Conservation (phyloP, 2,797 vertebrate genomes). For the Anomalospiza imberbis region DNA sequence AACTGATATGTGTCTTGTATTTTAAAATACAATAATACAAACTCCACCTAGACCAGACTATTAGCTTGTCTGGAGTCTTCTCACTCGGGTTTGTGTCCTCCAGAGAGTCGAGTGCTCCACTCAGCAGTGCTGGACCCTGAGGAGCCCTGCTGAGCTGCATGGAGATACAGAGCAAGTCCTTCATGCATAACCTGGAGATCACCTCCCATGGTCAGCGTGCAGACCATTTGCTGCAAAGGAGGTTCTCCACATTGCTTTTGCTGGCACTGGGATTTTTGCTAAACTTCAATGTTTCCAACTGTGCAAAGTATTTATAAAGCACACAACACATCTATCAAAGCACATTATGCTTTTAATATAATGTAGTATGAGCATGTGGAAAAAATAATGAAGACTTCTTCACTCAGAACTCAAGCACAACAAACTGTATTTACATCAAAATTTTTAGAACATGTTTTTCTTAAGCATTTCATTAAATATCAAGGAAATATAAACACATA, state of each 20-base stretch:
- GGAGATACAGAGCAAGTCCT: neutral
- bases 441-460: constrained; percentile 36
- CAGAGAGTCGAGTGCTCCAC: neutral
- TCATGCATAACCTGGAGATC: neutral
- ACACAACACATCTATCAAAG: constrained; percentile 32
- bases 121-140: neutral
- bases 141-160: neutral
- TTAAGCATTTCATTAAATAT: constrained; percentile 42
- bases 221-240: neutral
- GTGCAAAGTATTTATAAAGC: constrained; percentile 49
- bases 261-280: neutral
- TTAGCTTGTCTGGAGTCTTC: neutral
- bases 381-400: constrained; percentile 44
- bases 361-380: constrained; percentile 15
- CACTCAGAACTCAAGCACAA: constrained; percentile 46
- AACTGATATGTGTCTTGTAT: neutral
- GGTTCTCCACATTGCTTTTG: neutral
- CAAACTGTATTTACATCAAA: constrained; percentile 33
- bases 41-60: neutral
- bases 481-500: constrained; percentile 7
- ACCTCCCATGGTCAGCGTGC: neutral
- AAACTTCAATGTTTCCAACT: constrained; percentile 43
- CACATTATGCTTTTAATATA: constrained; percentile 22
- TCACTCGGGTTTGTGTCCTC: neutral
- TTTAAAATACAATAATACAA: neutral